phyloP scores from a whole-genome alignment of 2,888 invertebrate species.

The Macrophya alboannulata region DNA sequence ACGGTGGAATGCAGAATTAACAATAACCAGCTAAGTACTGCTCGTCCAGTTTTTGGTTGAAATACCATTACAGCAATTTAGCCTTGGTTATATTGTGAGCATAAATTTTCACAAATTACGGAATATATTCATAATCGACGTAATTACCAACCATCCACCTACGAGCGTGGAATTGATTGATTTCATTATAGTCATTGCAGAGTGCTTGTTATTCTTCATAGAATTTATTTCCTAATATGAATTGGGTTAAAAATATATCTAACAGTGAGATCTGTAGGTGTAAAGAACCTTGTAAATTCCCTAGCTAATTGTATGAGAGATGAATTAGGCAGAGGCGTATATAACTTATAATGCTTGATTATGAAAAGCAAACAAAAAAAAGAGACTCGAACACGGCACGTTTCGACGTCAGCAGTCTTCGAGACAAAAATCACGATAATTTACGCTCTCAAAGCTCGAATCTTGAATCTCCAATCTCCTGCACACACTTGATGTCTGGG shows the following conservation, averaged over 20 bases:
- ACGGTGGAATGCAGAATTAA: neutral
- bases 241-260: constrained; percentile 7
- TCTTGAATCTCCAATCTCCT: neutral
- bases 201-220: neutral
- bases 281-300: neutral
- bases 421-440: constrained; percentile 1
- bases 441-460: neutral
- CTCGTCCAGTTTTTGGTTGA: neutral
- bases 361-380: constrained; percentile 21
- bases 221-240: neutral
- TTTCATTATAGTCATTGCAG: neutral
- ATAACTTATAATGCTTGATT: constrained; percentile 20
- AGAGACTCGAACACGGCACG: constrained; percentile 24
- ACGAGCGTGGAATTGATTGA: too few species aligned
- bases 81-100: neutral
- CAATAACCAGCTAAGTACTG: neutral
- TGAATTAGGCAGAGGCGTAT: constrained; percentile 31
- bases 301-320: constrained; percentile 4
- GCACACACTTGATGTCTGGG: neutral
- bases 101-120: neutral
- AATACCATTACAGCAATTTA: neutral
- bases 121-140: neutral
- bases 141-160: too few species aligned
- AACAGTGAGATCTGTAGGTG: constrained; percentile 12
- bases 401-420: constrained; percentile 21